A percentile compares a stretch with the other conserved stretches of the same genome.
Conservation (phyloP, 2,888 invertebrate genomes). For the Plemyria rubiginata region DNA sequence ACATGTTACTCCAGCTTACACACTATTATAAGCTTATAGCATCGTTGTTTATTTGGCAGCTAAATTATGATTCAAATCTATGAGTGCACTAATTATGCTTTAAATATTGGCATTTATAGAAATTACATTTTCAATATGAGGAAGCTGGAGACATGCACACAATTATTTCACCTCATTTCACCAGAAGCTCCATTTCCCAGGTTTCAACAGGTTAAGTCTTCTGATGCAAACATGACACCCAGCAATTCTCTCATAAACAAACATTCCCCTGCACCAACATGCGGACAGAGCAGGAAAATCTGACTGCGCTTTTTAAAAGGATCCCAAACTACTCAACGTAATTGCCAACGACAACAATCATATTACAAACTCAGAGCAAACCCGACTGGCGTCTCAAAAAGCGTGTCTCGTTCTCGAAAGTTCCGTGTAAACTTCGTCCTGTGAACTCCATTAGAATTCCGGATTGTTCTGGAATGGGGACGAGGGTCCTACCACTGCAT, state of each 20-base stretch:
- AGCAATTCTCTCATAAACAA: not conserved
- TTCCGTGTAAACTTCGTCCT: conserved; percentile 20
- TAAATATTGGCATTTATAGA: too few relatives aligned
- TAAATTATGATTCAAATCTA: too few relatives aligned
- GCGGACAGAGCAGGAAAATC: not conserved
- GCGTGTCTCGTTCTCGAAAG: conserved; percentile 20
- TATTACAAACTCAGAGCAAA: conserved; percentile 14
- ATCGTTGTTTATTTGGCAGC: too few relatives aligned
- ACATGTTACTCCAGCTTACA: too few relatives aligned
- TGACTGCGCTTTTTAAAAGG: conserved; percentile 5
- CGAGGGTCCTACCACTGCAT: not conserved
- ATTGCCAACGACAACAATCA: conserved; percentile 24
- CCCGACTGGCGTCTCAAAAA: conserved; percentile 17
- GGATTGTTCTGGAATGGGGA: conserved; percentile 10
- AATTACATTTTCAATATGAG: too few relatives aligned
- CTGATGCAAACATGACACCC: not conserved
- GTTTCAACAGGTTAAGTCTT: too few relatives aligned
- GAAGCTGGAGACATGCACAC: too few relatives aligned
- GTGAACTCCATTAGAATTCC: conserved; percentile 23
- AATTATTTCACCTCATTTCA: too few relatives aligned
- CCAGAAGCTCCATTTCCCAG: too few relatives aligned
- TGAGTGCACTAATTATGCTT: too few relatives aligned
- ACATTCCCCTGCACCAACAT: not conserved
- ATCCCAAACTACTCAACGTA: conserved; percentile 10
- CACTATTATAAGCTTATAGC: too few relatives aligned